Percentiles rank a stretch among this genome's conserved stretches.
These are phyloP conservation scores for Patella ulyssiponensis DNA, from an alignment of 2,888 invertebrate species.

Conservation along the genomic window DNA sequence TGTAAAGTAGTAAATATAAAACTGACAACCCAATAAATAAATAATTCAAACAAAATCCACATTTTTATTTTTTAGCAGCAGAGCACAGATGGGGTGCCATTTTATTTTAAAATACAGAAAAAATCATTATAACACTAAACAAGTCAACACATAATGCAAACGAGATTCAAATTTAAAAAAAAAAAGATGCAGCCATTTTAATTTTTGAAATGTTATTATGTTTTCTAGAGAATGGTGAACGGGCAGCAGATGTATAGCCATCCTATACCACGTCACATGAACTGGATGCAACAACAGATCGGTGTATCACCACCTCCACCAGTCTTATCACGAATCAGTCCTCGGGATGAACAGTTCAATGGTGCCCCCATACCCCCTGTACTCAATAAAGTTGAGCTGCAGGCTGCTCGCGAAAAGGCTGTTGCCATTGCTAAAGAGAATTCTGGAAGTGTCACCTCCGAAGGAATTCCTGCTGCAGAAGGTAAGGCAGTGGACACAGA, in stretches of 20 bases:
- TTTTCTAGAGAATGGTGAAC: slow-evolving; percentile 25
- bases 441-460: slow-evolving; percentile 6
- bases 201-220: background rate
- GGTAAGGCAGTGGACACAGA: slow-evolving; percentile 27
- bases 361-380: background rate
- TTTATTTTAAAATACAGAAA: no score
- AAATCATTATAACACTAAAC: no score
- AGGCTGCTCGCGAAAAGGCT: background rate
- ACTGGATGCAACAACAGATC: slow-evolving; percentile 7
- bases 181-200: background rate
- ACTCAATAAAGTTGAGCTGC: background rate
- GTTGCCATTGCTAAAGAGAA: slow-evolving; percentile 19
- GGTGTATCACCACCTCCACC: slow-evolving; percentile 33
- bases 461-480: slow-evolving; percentile 11
- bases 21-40: no score
- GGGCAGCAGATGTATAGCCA: slow-evolving; percentile 18
- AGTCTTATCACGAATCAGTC: slow-evolving; percentile 24
- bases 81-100: no score
- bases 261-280: slow-evolving; percentile 17
- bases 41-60: no score
- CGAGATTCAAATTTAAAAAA: no score
- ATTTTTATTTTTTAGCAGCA: no score
- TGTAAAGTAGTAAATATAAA: no score
- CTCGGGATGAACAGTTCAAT: slow-evolving; percentile 15
- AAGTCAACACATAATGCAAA: no score